Evolutionary conservation across 2,888 invertebrate species (phyloP), one percentile per base, ranked within the genome.

Genomic region (Cantharis rufa): DNA sequence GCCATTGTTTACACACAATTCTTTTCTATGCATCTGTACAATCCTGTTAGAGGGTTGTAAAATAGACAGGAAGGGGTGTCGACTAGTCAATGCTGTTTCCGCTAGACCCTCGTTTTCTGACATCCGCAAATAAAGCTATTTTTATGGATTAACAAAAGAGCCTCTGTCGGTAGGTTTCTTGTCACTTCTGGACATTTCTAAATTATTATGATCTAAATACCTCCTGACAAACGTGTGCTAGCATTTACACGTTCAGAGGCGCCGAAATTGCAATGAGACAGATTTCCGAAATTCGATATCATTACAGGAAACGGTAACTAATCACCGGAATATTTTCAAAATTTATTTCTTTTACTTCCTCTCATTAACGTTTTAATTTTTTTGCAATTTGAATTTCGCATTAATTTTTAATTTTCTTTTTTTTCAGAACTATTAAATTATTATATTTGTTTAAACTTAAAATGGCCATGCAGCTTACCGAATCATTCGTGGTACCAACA

Each of bases 61-160:
- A 72, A 72, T 66, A 69, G 78, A 84, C 85, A 85, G 85, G 85
- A 85, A 85, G 83, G 85, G 85, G 85, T 85, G 85, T 85, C 83
- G 82, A 84, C 82, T 80, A 78, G 79, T 80, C 80, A 80, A 80
- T 82, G 79, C 79, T 80, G 82, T 84, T 84, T 85, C 84, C 85
- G 84, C 81, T 82, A 82, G 81, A 70, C 74, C 74, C 74, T 75
- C 66, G 61, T 72, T 74, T 72, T 77, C 73, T 79, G 74, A 80
- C 81, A 83, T 83, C 83, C 83, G 83, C 83, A 82, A 83, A 83
- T 80, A 76, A 69, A 80, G 70, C 75, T 80, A 77, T 81, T 80
- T 81, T 76, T 78, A 79, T 75, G 24, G 13, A 66, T 21, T 18
- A 18, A 21, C 16, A 21, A 79, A 79, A 80, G 77, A 78, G 73